phyloP scores from a whole-genome alignment of 2,797 vertebrate species.

The Mustela erminea region DNA sequence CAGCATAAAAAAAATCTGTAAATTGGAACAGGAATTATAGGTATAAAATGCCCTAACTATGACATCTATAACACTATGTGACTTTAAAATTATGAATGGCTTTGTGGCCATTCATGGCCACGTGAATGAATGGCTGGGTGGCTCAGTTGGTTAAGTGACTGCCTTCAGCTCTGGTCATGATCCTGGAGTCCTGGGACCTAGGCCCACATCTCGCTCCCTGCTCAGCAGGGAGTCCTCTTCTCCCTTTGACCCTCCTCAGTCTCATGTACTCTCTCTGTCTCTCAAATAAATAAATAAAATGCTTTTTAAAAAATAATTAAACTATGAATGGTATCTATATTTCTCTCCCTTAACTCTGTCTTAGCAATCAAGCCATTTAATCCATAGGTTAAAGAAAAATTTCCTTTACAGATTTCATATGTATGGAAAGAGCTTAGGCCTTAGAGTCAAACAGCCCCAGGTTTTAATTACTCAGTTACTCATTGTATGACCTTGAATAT shows the following conservation, averaged over 20 bases:
- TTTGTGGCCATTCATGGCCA: too few species aligned
- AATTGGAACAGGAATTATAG: neutral
- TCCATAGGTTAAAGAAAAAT: conserved; percentile 54
- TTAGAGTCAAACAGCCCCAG: neutral
- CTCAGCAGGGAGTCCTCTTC: too few species aligned
- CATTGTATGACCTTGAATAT: conserved; percentile 50
- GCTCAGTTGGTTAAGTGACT: too few species aligned
- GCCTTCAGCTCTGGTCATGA: too few species aligned
- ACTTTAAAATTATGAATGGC: conserved; percentile 51
- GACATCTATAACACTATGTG: neutral
- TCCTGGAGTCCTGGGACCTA: too few species aligned
- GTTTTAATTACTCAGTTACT: conserved; percentile 53
- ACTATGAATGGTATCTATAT: conserved; percentile 1
- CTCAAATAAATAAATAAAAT: too few species aligned
- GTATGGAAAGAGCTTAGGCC: neutral
- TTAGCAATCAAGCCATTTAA: conserved; percentile 25
- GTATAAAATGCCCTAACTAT: neutral
- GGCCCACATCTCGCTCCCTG: too few species aligned
- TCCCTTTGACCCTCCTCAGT: too few species aligned
- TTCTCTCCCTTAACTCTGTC: neutral
- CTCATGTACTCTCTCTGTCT: too few species aligned
- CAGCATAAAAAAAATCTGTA: conserved; percentile 47
- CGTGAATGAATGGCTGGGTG: too few species aligned
- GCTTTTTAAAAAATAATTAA: neutral
- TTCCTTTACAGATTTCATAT: conserved; percentile 41